These are phyloP conservation scores for Dryobota labecula DNA, from an alignment of 2,888 invertebrate genomes.

Conservation along the genomic window DNA sequence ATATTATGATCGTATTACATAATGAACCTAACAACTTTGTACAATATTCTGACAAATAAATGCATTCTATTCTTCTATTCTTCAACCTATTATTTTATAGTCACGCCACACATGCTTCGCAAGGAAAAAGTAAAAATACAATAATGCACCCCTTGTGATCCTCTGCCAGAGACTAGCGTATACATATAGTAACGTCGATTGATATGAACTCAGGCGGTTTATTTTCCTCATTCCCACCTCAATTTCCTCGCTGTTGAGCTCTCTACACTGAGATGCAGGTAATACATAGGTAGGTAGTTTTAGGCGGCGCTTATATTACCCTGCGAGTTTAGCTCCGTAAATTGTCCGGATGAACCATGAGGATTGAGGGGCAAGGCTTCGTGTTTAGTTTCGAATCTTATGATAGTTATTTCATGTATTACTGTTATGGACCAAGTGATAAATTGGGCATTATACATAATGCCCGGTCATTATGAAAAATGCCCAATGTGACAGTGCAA, in stretches of 20 bases:
- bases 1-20: too few species aligned
- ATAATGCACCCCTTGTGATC: neutral
- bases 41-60: too few species aligned
- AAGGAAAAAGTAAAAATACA: neutral
- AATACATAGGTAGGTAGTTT: neutral
- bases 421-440: too few species aligned
- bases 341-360: neutral
- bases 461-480: too few species aligned
- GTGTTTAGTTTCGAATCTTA: neutral
- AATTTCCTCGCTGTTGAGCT: slow-evolving; percentile 3
- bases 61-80: too few species aligned
- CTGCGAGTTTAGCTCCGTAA: neutral
- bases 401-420: neutral
- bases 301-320: neutral
- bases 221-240: too few species aligned
- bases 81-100: too few species aligned
- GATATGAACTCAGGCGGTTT: neutral
- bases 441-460: too few species aligned
- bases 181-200: neutral
- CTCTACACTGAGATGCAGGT: slow-evolving; percentile 8
- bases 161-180: neutral
- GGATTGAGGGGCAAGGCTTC: neutral
- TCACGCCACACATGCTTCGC: too few species aligned
- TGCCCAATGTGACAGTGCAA: too few species aligned
- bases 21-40: too few species aligned